A percentile compares a stretch with the other conserved stretches of the same genome.
Evolutionary conservation across 2,113 vertebrate species (phyloP).

Genomic region (Prolemur simus): DNA sequence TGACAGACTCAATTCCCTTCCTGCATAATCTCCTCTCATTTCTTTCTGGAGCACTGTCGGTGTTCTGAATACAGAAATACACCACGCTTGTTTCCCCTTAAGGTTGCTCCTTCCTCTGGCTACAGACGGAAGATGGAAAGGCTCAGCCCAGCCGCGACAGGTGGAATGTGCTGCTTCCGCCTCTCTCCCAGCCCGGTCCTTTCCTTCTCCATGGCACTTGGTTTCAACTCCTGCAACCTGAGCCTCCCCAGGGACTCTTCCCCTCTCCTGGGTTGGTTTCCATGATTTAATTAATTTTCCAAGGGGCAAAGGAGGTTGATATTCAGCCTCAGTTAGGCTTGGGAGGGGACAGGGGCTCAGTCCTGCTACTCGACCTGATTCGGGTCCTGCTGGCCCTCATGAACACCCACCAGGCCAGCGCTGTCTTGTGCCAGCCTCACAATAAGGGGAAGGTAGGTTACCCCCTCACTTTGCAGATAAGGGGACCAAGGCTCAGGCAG

Average conservation of each 20-base stretch:
- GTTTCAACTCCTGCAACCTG: background rate
- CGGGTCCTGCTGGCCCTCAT: background rate
- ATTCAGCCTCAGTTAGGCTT: background rate
- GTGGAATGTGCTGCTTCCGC: background rate
- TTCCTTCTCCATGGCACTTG: background rate
- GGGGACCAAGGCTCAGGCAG: background rate
- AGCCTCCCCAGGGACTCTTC: background rate
- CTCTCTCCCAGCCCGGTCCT: background rate
- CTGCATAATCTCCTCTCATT: conserved; percentile 65
- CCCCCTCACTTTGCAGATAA: background rate
- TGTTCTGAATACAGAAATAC: conserved; percentile 53
- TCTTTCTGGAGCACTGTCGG: conserved; percentile 36
- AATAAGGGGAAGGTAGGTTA: background rate
- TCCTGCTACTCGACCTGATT: no score
- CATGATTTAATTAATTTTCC: background rate
- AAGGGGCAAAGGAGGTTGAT: background rate
- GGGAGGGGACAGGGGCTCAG: background rate
- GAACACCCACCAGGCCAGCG: background rate
- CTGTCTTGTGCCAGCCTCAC: background rate
- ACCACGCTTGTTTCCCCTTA: background rate
- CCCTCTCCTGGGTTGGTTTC: background rate
- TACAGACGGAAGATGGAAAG: background rate
- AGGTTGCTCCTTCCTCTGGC: background rate
- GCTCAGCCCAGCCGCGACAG: no score
- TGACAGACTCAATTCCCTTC: conserved; percentile 64